Evolutionary conservation across 2,888 invertebrate species (phyloP).

Genomic region (Melanotus villosus): DNA sequence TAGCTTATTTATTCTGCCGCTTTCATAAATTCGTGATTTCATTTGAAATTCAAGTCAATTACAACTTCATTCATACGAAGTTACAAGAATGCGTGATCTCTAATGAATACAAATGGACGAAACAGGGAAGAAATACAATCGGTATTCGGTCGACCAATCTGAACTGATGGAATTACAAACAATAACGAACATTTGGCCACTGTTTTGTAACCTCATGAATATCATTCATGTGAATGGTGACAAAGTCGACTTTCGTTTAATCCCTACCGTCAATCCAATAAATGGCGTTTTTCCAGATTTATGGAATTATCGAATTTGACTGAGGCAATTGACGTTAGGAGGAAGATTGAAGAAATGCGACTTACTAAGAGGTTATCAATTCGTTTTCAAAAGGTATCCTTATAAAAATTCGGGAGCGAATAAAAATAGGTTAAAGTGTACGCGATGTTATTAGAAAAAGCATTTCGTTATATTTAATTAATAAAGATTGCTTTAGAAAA

Average conservation of each 20-base stretch:
- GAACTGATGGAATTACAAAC: conserved; percentile 4
- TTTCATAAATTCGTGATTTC: not conserved
- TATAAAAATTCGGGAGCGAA: too few species aligned
- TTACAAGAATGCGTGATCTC: not conserved
- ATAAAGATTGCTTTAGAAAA: too few species aligned
- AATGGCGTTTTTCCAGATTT: not conserved
- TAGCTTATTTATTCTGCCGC: too few species aligned
- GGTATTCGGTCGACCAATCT: not conserved
- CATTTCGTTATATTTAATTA: too few species aligned
- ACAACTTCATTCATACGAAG: not conserved
- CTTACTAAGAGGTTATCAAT: too few species aligned
- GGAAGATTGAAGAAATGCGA: not conserved
- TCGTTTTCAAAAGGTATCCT: too few species aligned
- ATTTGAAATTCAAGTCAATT: not conserved
- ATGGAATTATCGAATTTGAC: conserved; percentile 14
- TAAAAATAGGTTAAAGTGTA: too few species aligned
- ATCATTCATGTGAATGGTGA: conserved; percentile 6
- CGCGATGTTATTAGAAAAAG: too few species aligned
- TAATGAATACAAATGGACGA: conserved; percentile 3
- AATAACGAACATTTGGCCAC: not conserved
- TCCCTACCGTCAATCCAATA: conserved; percentile 2
- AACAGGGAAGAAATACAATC: not conserved
- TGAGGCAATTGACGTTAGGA: not conserved
- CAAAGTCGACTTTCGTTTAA: conserved; percentile 5
- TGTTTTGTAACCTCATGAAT: conserved; percentile 7